Percentiles rank a stretch among this genome's conserved stretches.
phyloP scores from a whole-genome alignment of 2,888 invertebrate genomes.

The Cetonia aurata region DNA sequence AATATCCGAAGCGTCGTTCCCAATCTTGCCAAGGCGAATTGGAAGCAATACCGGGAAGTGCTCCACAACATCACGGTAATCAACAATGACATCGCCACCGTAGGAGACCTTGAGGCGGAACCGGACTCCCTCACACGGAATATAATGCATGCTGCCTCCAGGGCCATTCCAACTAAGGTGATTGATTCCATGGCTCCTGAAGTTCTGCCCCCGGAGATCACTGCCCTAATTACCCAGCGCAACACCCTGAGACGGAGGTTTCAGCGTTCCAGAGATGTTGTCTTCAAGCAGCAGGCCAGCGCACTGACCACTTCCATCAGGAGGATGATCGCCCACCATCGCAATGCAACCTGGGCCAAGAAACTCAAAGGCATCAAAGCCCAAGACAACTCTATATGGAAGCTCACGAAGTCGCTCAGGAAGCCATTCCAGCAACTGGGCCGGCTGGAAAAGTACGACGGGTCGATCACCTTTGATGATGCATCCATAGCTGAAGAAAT shows the following conservation, averaged over 20 bases:
- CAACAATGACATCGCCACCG: not conserved
- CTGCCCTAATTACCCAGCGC: not conserved
- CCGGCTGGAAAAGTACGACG: not conserved
- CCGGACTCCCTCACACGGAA: not conserved
- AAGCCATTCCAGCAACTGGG: not conserved
- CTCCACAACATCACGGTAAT: not conserved
- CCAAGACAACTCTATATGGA: not conserved
- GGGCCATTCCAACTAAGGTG: not conserved
- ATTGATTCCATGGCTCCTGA: not conserved
- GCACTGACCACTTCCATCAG: not conserved
- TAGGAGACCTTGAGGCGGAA: not conserved
- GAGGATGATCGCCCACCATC: not conserved
- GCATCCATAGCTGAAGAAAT: not conserved
- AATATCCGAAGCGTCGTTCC: not conserved
- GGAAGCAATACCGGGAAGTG: not conserved
- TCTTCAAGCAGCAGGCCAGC: too few relatives aligned
- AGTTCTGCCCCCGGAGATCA: not conserved
- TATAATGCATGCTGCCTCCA: not conserved
- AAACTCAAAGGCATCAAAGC: not conserved
- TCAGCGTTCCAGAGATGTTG: not conserved
- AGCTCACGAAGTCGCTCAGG: not conserved
- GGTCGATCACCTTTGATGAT: conserved; percentile 5
- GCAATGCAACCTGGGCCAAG: not conserved
- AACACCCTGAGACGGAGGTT: not conserved
- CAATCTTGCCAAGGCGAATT: not conserved